Evolutionary conservation across 2,797 vertebrate genomes (phyloP).

Genomic region (Fratercula arctica): DNA sequence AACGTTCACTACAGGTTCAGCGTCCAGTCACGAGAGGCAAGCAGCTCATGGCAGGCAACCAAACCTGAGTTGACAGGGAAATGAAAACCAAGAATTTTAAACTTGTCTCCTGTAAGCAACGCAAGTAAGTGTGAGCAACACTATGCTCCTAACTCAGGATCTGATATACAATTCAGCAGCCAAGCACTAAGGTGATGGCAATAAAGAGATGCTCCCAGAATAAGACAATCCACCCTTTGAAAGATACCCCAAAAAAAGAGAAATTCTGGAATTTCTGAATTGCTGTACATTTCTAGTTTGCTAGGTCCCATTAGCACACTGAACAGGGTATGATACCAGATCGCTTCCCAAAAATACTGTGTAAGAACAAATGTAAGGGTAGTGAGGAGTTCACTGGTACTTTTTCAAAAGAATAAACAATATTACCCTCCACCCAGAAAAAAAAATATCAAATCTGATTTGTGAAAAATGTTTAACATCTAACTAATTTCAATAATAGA

Average conservation of each 20-base stretch:
- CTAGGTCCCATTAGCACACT: neutral
- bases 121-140: neutral
- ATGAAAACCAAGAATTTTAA: neutral
- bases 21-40: neutral
- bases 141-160: neutral
- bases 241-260: neutral
- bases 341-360: neutral
- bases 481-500: neutral
- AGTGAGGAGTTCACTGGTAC: neutral
- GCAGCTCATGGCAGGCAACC: neutral
- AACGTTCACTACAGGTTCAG: neutral
- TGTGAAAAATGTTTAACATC: neutral
- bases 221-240: neutral
- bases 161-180: neutral
- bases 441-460: neutral
- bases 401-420: neutral
- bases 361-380: neutral
- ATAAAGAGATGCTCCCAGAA: neutral
- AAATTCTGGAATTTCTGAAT: neutral
- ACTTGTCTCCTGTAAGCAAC: neutral
- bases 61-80: neutral
- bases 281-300: neutral
- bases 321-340: neutral
- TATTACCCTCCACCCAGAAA: neutral
- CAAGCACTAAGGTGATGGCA: neutral